A percentile compares a stretch with the other conserved stretches of the same genome.
These are phyloP conservation scores for Scaptomyza reducta DNA, from an alignment of 2,888 invertebrate species.

Conservation along the genomic window DNA sequence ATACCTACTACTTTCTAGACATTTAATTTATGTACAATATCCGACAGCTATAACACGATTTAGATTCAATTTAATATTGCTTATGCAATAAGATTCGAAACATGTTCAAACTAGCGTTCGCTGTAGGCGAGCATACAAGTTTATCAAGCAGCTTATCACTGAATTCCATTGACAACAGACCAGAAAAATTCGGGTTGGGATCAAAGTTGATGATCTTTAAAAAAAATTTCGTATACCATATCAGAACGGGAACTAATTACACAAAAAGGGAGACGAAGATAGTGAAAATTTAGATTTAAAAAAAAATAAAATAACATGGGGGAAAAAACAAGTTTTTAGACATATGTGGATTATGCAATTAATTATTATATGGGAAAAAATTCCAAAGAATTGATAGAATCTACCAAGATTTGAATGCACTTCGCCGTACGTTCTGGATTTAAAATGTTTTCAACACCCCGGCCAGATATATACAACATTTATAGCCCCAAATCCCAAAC, in stretches of 20 bases:
- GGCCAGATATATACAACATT: background rate
- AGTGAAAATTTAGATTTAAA: background rate
- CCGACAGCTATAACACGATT: slow-evolving; percentile 10
- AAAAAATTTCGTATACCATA: background rate
- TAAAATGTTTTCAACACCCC: background rate
- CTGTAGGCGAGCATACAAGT: background rate
- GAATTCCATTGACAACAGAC: background rate
- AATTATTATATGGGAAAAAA: slow-evolving; percentile 18
- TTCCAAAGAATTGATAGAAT: slow-evolving; percentile 1
- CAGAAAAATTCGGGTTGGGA: background rate
- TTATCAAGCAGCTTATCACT: slow-evolving; percentile 14
- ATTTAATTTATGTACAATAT: slow-evolving; percentile 21
- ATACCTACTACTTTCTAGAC: background rate
- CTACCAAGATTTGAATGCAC: background rate
- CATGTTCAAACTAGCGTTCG: background rate
- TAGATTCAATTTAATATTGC: too few relatives aligned
- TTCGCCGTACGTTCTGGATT: background rate
- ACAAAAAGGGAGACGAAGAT: background rate
- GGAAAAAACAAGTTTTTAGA: background rate
- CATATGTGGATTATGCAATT: background rate
- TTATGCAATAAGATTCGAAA: background rate
- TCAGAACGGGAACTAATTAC: background rate
- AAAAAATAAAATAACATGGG: background rate
- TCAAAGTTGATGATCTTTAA: background rate
- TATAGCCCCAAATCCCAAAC: slow-evolving; percentile 14